Percentiles rank a stretch among this genome's conserved stretches.
Evolutionary conservation across 2,888 invertebrate genomes (phyloP).

Genomic region (Hanleya hanleyi): DNA sequence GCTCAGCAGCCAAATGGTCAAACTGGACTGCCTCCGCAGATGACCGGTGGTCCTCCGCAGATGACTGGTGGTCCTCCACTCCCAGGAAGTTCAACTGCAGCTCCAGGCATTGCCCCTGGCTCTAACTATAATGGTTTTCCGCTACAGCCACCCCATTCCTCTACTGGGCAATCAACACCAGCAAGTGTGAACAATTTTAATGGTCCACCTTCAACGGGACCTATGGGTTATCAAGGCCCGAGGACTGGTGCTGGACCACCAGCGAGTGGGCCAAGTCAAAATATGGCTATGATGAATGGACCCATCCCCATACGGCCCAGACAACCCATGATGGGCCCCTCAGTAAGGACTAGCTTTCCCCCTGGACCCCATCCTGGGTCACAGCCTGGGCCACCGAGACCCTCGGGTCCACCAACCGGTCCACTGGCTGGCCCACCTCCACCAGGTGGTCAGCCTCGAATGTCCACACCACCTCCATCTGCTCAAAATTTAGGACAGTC

Average conservation of each 20-base stretch:
- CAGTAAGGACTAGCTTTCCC: neutral
- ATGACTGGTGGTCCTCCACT: no score
- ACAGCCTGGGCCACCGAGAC: neutral
- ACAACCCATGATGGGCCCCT: neutral
- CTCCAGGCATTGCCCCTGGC: no score
- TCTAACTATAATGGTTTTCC: neutral
- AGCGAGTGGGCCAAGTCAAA: neutral
- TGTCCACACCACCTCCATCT: neutral
- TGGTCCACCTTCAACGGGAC: neutral
- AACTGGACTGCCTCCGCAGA: neutral
- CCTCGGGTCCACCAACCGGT: neutral
- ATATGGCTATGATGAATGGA: conserved; percentile 1
- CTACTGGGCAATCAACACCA: neutral
- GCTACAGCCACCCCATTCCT: neutral
- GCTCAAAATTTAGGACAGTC: neutral
- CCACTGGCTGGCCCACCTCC: neutral
- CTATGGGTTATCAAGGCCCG: neutral
- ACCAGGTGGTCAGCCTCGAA: conserved; percentile 2
- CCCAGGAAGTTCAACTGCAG: no score
- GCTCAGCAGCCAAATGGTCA: neutral
- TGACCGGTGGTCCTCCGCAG: neutral
- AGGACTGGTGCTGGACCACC: neutral
- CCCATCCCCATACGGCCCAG: conserved; percentile 9
- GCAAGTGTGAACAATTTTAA: neutral
- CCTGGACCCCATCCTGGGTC: neutral